phyloP scores from a whole-genome alignment of 2,797 vertebrate species.

The Phrynocephalus vlangalii region DNA sequence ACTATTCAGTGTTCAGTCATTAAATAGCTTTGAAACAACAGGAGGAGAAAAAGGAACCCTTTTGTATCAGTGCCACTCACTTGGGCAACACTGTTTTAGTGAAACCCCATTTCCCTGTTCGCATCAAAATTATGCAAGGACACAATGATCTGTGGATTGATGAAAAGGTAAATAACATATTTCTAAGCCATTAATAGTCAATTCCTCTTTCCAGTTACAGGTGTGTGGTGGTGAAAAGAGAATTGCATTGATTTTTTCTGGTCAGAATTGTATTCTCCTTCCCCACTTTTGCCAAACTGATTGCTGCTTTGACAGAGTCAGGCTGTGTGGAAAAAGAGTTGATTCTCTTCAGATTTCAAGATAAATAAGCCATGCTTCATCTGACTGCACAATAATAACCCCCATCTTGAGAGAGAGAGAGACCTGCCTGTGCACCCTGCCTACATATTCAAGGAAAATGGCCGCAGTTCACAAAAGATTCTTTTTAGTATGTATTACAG shows the following conservation, averaged over 20 bases:
- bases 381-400: not conserved
- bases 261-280: conserved; percentile 69
- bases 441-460: conserved; percentile 10
- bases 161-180: conserved; percentile 80
- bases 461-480: conserved; percentile 17
- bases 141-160: conserved; percentile 77
- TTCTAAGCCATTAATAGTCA: conserved; percentile 79
- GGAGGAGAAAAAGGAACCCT: conserved; percentile 80
- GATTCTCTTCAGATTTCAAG: conserved; percentile 55
- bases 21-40: conserved; percentile 83
- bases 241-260: conserved; percentile 73
- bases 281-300: conserved; percentile 64
- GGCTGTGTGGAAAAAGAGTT: conserved; percentile 53
- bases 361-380: conserved; percentile 38
- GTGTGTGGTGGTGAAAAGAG: conserved; percentile 21
- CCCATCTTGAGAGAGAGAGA: not conserved
- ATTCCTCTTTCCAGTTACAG: conserved; percentile 59
- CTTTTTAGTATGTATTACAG: conserved; percentile 32
- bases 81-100: conserved; percentile 78
- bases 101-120: conserved; percentile 76
- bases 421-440: conserved; percentile 8
- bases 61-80: conserved; percentile 81
- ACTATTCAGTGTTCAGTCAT: conserved; percentile 83
- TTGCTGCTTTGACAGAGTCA: conserved; percentile 66
- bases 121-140: conserved; percentile 76